Evolutionary conservation across 2,797 vertebrate genomes (phyloP).

Genomic region (Enteromius argenteus): DNA sequence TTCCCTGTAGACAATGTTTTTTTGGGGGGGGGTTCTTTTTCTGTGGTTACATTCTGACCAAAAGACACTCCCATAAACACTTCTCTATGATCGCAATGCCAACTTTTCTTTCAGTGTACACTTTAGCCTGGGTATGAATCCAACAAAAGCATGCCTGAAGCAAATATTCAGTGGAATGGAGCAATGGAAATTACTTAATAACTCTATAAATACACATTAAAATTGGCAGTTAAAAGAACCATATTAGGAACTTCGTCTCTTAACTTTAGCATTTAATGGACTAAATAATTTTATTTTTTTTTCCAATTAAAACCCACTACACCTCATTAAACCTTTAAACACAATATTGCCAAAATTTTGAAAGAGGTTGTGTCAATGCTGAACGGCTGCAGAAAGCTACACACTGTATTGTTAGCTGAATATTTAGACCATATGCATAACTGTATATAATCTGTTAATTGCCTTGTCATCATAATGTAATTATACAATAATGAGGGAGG

Average conservation of each 20-base stretch:
- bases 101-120: slow-evolving; percentile 35
- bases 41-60: slow-evolving; percentile 24
- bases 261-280: neutral
- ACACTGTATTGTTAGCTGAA: neutral
- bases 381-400: neutral
- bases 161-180: slow-evolving; percentile 53
- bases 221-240: slow-evolving; percentile 22
- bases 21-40: neutral
- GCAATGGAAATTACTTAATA: slow-evolving; percentile 50
- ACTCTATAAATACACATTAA: slow-evolving; percentile 33
- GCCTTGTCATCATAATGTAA: neutral
- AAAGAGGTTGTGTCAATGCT: neutral
- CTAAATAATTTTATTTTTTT: neutral
- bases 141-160: slow-evolving; percentile 43
- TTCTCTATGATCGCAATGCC: neutral
- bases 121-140: slow-evolving; percentile 28
- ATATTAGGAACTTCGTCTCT: slow-evolving; percentile 40
- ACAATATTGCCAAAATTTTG: neutral
- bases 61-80: neutral
- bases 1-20: slow-evolving; percentile 42
- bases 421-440: neutral
- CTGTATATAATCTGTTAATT: neutral
- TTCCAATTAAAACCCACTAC: neutral
- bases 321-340: neutral
- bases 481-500: neutral